Percentiles rank a stretch among this genome's conserved stretches.
These are phyloP conservation scores for Axea sp. DNA, from an alignment of 2,888 invertebrate genomes.

Conservation along the genomic window DNA sequence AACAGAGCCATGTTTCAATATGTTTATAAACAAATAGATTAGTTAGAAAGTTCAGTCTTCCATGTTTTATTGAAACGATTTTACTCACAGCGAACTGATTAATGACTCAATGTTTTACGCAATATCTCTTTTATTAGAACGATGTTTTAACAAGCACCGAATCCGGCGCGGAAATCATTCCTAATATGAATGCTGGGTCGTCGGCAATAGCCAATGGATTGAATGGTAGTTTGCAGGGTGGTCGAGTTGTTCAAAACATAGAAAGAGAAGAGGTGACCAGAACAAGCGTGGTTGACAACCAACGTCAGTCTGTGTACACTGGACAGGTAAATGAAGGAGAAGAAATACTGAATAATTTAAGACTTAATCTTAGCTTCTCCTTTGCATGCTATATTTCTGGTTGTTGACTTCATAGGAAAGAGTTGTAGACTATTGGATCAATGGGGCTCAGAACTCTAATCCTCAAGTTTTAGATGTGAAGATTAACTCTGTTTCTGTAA, in stretches of 20 bases:
- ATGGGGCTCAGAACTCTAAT: slow-evolving; percentile 67
- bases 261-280: slow-evolving; percentile 74
- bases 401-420: slow-evolving; percentile 74
- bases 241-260: slow-evolving; percentile 73
- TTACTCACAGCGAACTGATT: no score
- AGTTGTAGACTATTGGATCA: slow-evolving; percentile 76
- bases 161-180: slow-evolving; percentile 61
- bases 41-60: no score
- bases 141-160: slow-evolving; percentile 67
- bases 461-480: slow-evolving; percentile 74
- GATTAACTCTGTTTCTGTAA: slow-evolving; percentile 76
- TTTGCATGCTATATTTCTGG: slow-evolving; percentile 61
- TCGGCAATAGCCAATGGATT: slow-evolving; percentile 66
- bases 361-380: slow-evolving; percentile 50
- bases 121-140: slow-evolving; percentile 64
- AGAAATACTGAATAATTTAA: slow-evolving; percentile 66
- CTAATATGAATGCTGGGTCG: slow-evolving; percentile 63
- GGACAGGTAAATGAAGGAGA: slow-evolving; percentile 74
- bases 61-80: no score
- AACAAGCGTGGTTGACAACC: slow-evolving; percentile 73
- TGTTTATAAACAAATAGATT: no score
- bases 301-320: slow-evolving; percentile 76
- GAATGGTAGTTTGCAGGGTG: slow-evolving; percentile 70
- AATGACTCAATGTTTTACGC: no score
- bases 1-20: slow-evolving; percentile 64